Evolutionary conservation across 2,888 invertebrate genomes (phyloP).

Genomic region (Petrolisthes manimaculis): DNA sequence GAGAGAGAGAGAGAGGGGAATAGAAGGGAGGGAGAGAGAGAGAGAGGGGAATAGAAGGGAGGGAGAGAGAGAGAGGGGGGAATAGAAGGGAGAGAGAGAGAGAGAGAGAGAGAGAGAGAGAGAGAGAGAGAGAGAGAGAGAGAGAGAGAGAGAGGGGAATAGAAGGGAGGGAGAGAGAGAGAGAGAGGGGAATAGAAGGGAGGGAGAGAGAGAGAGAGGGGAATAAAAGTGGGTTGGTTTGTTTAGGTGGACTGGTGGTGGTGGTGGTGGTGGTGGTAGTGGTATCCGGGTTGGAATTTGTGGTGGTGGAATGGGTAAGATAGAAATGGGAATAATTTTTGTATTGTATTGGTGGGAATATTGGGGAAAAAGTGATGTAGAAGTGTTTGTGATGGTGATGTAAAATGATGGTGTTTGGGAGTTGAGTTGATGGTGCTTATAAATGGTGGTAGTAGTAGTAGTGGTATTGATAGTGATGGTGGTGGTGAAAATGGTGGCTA

Average conservation of each 20-base stretch:
- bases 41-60: not conserved
- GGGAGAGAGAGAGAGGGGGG: not conserved
- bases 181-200: conserved; percentile 5
- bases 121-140: not conserved
- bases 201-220: too few relatives aligned
- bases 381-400: not conserved
- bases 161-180: not conserved
- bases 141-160: conserved; percentile 10
- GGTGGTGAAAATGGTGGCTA: not conserved
- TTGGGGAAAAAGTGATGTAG: not conserved
- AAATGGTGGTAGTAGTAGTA: not conserved
- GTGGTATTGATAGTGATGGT: not conserved
- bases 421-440: not conserved
- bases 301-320: not conserved
- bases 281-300: not conserved
- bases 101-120: not conserved
- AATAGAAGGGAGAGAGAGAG: not conserved
- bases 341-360: not conserved
- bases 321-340: not conserved
- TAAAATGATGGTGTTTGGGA: not conserved
- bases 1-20: too few relatives aligned
- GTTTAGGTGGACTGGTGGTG: not conserved
- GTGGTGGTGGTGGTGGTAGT: not conserved
- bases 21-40: not conserved
- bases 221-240: not conserved